Conservation (phyloP, 2,113 vertebrate species). For the Morone saxatilis region DNA sequence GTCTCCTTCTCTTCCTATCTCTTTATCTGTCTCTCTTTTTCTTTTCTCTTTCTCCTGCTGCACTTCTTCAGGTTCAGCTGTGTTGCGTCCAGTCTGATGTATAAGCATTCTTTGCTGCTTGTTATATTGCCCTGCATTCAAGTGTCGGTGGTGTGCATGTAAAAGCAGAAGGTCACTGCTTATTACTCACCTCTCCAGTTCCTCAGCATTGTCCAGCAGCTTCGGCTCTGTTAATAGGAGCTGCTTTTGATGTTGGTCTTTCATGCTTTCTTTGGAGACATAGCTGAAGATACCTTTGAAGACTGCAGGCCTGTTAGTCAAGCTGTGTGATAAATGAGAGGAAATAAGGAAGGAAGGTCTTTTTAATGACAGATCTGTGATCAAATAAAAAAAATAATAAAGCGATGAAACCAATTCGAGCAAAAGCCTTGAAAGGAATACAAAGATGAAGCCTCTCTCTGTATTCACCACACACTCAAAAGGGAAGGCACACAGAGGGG, state of each 20-base stretch:
- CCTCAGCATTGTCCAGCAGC: conserved; percentile 58
- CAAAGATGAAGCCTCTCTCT: conserved; percentile 42
- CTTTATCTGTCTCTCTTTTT: conserved; percentile 75
- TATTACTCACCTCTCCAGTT: conserved; percentile 69
- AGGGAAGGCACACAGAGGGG: conserved; percentile 30
- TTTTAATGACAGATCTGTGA: conserved; percentile 57
- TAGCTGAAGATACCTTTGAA: conserved; percentile 73
- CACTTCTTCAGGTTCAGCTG: not conserved
- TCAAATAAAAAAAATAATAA: conserved; percentile 54
- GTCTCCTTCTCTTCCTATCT: conserved; percentile 83
- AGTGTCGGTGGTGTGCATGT: conserved; percentile 26
- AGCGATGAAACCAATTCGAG: conserved; percentile 41
- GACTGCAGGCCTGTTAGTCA: conserved; percentile 60
- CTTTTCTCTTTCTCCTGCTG: conserved; percentile 28
- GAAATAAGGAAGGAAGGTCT: conserved; percentile 27
- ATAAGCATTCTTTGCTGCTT: conserved; percentile 41
- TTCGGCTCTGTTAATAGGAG: conserved; percentile 46
- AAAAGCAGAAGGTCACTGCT: conserved; percentile 65
- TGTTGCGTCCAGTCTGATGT: conserved; percentile 25
- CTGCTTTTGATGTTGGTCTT: conserved; percentile 61
- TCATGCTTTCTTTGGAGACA: conserved; percentile 72
- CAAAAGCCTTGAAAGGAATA: conserved; percentile 42
- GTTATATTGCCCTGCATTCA: conserved; percentile 50
- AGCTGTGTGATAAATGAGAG: conserved; percentile 60
- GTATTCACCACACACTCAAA: conserved; percentile 46